Conservation (phyloP, 2,888 invertebrate species). For the Torymus tubicola region DNA sequence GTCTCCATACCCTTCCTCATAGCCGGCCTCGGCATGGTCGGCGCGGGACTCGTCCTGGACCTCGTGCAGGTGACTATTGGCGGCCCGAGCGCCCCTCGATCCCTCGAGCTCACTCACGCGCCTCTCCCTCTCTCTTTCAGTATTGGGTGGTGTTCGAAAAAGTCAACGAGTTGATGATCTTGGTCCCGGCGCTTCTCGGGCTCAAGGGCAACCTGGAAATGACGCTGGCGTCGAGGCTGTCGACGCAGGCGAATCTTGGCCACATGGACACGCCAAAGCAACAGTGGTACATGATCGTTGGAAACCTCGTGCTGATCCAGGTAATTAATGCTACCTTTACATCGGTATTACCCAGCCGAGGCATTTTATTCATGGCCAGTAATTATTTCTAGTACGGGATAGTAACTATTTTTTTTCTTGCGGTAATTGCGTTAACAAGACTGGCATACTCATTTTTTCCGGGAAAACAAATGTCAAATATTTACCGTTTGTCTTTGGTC, state of each 20-base stretch:
- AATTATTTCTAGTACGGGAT: too few species aligned
- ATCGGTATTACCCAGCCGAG: too few species aligned
- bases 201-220: slow-evolving; percentile 96
- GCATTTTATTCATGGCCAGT: too few species aligned
- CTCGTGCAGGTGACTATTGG: slow-evolving; percentile 81
- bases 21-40: slow-evolving; percentile 88
- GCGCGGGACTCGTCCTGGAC: slow-evolving; percentile 86
- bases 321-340: slow-evolving; percentile 70
- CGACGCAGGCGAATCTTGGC: slow-evolving; percentile 92
- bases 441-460: too few species aligned
- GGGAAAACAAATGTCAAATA: too few species aligned
- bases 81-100: background rate
- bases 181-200: slow-evolving; percentile 90
- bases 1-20: slow-evolving; percentile 85
- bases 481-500: too few species aligned
- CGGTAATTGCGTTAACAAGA: too few species aligned
- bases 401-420: too few species aligned
- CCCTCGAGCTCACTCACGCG: too few species aligned
- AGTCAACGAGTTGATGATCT: slow-evolving; percentile 84
- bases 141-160: slow-evolving; percentile 85
- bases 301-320: slow-evolving; percentile 87
- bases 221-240: slow-evolving; percentile 96
- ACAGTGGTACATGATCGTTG: slow-evolving; percentile 82
- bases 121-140: slow-evolving; percentile 73
- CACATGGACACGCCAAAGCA: slow-evolving; percentile 84